Percentiles rank a stretch among this genome's conserved stretches.
These are phyloP conservation scores for Trichopoda pennipes DNA, from an alignment of 2,888 invertebrate genomes.

Conservation along the genomic window DNA sequence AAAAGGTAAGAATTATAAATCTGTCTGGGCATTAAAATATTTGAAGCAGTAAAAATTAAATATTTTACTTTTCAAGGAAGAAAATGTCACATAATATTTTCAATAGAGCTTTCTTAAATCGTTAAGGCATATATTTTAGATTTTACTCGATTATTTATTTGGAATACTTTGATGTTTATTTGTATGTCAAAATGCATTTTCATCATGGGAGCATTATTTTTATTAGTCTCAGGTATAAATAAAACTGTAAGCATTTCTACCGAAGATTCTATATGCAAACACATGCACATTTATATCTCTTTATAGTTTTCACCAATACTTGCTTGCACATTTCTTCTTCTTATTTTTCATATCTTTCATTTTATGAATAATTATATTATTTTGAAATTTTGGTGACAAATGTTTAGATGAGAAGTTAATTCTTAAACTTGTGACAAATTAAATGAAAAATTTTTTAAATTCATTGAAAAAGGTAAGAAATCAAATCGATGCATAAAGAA, in stretches of 20 bases:
- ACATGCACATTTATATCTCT: conserved; percentile 37
- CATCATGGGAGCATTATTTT: neutral
- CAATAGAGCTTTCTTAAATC: conserved; percentile 4
- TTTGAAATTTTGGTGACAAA: conserved; percentile 60
- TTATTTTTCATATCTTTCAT: conserved; percentile 9
- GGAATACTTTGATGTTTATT: conserved; percentile 26
- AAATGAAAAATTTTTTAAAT: too few species aligned
- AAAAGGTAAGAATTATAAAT: neutral
- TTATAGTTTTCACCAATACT: conserved; percentile 35
- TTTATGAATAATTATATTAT: conserved; percentile 64
- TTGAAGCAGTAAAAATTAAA: neutral
- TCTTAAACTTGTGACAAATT: too few species aligned
- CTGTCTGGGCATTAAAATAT: too few species aligned
- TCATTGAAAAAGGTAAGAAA: too few species aligned
- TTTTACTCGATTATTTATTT: conserved; percentile 51
- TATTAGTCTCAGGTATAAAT: conserved; percentile 36
- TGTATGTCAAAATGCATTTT: conserved; percentile 57
- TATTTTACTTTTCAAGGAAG: neutral
- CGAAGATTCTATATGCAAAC: conserved; percentile 2
- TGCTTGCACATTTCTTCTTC: neutral
- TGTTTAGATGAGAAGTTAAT: conserved; percentile 40
- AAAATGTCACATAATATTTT: neutral
- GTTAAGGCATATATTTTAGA: neutral
- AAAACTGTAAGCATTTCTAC: neutral
- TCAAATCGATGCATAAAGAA: too few species aligned